Conservation (phyloP, 2,797 vertebrate genomes). For the Dendrocincla tyrannina region DNA sequence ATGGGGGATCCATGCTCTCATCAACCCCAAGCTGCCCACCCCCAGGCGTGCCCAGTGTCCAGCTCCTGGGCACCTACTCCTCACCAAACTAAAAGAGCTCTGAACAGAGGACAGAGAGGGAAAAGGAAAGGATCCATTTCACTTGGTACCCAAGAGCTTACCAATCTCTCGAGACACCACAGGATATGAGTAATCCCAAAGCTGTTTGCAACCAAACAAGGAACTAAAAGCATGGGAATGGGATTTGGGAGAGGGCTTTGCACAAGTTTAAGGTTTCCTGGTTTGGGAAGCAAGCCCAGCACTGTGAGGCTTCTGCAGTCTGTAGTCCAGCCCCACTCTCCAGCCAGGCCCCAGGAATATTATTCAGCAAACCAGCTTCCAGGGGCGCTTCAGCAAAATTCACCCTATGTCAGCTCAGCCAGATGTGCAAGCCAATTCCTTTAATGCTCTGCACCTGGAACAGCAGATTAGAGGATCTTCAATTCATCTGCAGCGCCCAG, state of each 20-base stretch:
- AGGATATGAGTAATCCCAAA: constrained; percentile 31
- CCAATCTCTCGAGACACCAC: not conserved
- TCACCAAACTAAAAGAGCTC: not conserved
- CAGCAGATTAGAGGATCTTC: not conserved
- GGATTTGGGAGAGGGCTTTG: not conserved
- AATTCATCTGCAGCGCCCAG: not conserved
- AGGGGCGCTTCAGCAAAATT: not conserved
- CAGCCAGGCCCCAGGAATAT: not conserved
- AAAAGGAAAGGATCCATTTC: not conserved
- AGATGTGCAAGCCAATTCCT: not conserved
- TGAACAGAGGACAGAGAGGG: not conserved
- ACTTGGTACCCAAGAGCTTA: not conserved
- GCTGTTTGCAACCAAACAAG: not conserved
- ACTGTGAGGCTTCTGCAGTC: not conserved
- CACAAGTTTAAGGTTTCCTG: not conserved
- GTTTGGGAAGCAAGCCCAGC: not conserved
- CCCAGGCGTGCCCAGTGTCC: not conserved
- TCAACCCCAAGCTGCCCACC: not conserved
- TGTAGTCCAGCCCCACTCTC: not conserved
- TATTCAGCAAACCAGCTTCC: not conserved
- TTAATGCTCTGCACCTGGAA: not conserved
- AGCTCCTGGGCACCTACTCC: not conserved
- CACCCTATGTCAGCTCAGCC: not conserved
- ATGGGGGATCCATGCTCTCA: not conserved
- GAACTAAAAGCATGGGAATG: not conserved